These are phyloP conservation scores for Drosophila testacea DNA, from an alignment of 2,888 invertebrate species.

Conservation along the genomic window DNA sequence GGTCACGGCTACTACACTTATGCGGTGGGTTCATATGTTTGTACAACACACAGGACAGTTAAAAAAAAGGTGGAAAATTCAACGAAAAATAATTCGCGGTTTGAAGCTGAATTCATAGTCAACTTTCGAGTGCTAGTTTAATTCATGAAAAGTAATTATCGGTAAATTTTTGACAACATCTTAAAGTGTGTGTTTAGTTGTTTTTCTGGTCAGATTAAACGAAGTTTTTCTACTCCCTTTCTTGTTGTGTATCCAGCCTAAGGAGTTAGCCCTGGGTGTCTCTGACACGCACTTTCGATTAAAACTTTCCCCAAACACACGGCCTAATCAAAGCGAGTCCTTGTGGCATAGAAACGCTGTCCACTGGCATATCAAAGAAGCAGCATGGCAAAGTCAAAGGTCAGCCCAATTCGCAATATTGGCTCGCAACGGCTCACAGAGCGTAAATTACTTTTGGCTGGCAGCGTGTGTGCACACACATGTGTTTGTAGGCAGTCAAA, in stretches of 20 bases:
- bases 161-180: neutral
- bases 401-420: constrained; percentile 60
- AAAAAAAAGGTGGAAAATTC: too few species aligned
- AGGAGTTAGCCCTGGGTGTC: constrained; percentile 4
- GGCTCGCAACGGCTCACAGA: constrained; percentile 49
- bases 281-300: constrained; percentile 74
- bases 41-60: too few species aligned
- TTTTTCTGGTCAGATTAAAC: neutral
- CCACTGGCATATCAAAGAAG: constrained; percentile 31
- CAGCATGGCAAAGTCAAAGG: constrained; percentile 32
- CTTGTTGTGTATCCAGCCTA: neutral
- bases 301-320: constrained; percentile 60
- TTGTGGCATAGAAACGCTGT: constrained; percentile 37
- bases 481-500: constrained; percentile 53
- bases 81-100: too few species aligned
- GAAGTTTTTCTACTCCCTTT: neutral
- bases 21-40: too few species aligned
- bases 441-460: constrained; percentile 73
- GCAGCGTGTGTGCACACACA: constrained; percentile 6
- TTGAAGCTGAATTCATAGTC: too few species aligned
- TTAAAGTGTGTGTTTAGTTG: neutral
- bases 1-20: too few species aligned
- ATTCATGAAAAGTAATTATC: neutral
- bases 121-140: too few species aligned
- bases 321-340: constrained; percentile 54